Percentiles rank a stretch among this genome's conserved stretches.
These are phyloP conservation scores for Turritopsis rubra DNA, from an alignment of 30 jellyfish, hydroid and myxozoan species.

Conservation along the genomic window DNA sequence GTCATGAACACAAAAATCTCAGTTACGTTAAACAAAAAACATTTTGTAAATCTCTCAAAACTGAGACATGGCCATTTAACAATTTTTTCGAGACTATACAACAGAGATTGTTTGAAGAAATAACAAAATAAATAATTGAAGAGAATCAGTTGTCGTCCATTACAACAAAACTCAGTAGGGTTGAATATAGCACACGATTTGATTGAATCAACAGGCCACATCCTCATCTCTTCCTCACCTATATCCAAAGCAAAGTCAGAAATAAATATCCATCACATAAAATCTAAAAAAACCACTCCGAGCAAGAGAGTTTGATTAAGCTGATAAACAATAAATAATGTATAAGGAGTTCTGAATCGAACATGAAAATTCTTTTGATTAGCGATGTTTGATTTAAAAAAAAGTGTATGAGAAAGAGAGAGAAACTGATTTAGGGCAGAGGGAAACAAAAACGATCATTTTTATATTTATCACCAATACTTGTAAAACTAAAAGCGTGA, in stretches of 20 bases:
- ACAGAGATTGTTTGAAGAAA: neutral
- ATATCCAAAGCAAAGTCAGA: neutral
- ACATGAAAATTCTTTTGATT: neutral
- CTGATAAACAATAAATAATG: neutral
- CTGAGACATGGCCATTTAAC: neutral
- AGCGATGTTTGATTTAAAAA: neutral
- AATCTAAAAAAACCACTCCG: neutral
- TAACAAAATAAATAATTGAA: neutral
- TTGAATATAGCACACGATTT: neutral
- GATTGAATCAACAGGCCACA: neutral
- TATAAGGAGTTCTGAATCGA: neutral
- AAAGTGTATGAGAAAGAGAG: neutral
- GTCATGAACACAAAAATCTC: neutral
- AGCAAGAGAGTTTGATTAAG: neutral
- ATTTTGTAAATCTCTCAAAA: neutral
- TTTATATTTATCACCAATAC: neutral
- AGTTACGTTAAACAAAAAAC: neutral
- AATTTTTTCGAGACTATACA: neutral
- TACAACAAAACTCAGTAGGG: neutral
- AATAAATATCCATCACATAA: neutral
- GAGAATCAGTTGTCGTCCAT: neutral
- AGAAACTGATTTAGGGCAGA: no score
- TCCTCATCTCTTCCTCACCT: neutral
- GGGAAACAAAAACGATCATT: neutral
- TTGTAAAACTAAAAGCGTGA: neutral